Evolutionary conservation across 2,113 vertebrate genomes (phyloP).

Genomic region (Thermophis baileyi): DNA sequence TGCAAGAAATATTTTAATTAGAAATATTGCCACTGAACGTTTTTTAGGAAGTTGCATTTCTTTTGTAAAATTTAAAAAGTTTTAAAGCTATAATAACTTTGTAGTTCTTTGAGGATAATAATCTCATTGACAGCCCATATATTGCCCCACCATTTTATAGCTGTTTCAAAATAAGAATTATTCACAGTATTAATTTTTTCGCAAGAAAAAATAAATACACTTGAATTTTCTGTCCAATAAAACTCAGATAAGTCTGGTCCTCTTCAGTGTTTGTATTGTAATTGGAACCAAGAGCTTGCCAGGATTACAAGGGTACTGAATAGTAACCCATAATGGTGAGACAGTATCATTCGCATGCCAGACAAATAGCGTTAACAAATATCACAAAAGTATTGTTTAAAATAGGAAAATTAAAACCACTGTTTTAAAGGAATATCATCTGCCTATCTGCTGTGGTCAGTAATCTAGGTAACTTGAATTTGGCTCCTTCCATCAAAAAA

Average conservation of each 20-base stretch:
- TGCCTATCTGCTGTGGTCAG: background rate
- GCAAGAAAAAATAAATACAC: background rate
- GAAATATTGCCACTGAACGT: background rate
- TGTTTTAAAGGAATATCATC: background rate
- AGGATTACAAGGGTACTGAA: background rate
- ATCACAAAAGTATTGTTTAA: background rate
- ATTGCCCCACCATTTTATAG: background rate
- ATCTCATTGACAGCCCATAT: background rate
- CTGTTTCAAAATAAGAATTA: background rate
- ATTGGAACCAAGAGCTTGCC: background rate
- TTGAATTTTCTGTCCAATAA: background rate
- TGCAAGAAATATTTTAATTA: background rate
- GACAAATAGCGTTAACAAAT: background rate
- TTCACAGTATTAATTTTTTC: background rate
- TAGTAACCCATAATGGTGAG: background rate
- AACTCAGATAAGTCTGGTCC: background rate
- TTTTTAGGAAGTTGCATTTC: background rate
- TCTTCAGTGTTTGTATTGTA: background rate
- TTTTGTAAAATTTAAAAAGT: background rate
- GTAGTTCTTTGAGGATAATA: background rate
- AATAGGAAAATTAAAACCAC: background rate
- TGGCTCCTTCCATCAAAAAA: background rate
- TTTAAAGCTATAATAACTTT: background rate
- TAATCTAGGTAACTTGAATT: background rate
- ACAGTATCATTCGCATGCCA: background rate